phyloP scores from a whole-genome alignment of 2,113 vertebrate genomes.

The Phyllostomus hastatus region DNA sequence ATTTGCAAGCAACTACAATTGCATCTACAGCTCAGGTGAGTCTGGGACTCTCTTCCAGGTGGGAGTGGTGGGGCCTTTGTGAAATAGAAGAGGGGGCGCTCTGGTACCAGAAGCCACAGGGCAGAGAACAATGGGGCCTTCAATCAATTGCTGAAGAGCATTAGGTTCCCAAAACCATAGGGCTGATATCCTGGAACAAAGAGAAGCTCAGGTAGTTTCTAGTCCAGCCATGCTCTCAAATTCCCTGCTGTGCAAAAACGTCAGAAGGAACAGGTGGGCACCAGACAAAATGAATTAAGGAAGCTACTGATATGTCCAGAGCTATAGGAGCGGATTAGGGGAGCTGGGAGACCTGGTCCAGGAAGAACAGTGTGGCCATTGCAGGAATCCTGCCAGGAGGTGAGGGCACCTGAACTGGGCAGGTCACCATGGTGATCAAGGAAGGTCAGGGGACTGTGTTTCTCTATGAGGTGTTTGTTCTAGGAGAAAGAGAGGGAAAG shows the following conservation, averaged over 20 bases:
- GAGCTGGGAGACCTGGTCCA: not conserved
- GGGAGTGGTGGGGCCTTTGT: not conserved
- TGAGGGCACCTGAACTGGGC: not conserved
- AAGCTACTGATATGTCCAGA: not conserved
- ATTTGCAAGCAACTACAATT: not conserved
- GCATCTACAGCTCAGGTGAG: not conserved
- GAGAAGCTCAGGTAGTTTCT: not conserved
- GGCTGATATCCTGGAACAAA: not conserved
- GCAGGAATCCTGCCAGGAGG: not conserved
- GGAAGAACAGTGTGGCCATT: not conserved
- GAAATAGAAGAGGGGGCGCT: not conserved
- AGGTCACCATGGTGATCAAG: not conserved
- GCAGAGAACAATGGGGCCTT: not conserved
- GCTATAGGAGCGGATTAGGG: not conserved
- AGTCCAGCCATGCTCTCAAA: not conserved
- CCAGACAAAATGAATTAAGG: not conserved
- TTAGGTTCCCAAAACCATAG: not conserved
- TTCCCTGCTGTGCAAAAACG: not conserved
- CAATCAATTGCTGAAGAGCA: not conserved
- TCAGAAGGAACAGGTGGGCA: not conserved
- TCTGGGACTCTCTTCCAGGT: not conserved
- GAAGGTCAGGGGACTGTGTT: not conserved
- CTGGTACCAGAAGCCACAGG: not conserved
- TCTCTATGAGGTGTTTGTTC: not conserved
- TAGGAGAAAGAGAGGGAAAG: not conserved